A percentile compares a stretch with the other conserved stretches of the same genome.
Conservation (phyloP, 2,113 vertebrate genomes). For the Gracilinanus agilis region DNA sequence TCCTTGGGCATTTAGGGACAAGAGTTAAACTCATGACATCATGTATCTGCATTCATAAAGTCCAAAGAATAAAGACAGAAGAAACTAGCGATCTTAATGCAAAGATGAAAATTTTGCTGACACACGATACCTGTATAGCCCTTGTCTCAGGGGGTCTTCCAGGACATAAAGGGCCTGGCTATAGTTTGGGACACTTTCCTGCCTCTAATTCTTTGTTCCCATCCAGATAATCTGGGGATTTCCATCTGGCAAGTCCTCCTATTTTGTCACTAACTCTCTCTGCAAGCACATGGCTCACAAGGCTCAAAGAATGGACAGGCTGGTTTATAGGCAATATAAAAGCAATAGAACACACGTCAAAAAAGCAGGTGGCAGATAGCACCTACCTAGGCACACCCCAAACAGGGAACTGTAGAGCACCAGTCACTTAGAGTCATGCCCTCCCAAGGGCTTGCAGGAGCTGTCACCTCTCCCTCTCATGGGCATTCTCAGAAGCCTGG, state of each 20-base stretch:
- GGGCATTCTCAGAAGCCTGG: not conserved
- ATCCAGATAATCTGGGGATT: not conserved
- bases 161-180: not conserved
- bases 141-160: not conserved
- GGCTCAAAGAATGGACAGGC: not conserved
- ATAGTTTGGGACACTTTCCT: not conserved
- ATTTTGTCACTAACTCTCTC: not conserved
- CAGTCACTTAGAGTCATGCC: not conserved
- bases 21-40: not conserved
- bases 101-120: not conserved
- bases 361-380: not conserved
- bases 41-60: not conserved
- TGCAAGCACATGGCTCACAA: not conserved
- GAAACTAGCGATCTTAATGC: not conserved
- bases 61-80: not conserved
- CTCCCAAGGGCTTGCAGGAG: not conserved
- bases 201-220: not conserved
- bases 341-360: not conserved
- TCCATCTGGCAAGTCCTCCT: not conserved
- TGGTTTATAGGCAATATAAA: not conserved
- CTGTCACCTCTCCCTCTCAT: not conserved
- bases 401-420: not conserved
- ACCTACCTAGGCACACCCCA: not conserved
- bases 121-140: not conserved
- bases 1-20: not conserved